Base-by-base conservation (phyloP, 1,140 invertebrate genomes). In the Scaptomyza montana region DNA sequence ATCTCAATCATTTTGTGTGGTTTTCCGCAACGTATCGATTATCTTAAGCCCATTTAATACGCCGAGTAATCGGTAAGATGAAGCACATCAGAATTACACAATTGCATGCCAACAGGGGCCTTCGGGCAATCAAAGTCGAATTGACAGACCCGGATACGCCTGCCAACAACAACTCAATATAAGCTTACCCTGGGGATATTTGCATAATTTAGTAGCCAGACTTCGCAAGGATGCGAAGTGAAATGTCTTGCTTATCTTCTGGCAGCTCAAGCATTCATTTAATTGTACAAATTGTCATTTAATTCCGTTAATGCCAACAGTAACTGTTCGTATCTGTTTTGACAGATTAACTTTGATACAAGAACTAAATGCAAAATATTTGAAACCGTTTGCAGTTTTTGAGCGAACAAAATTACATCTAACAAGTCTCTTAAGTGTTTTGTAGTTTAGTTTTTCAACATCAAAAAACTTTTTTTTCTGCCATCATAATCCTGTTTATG, bases 201-300 rank as follows among this genome's bases (percentile, higher is more conserved):
- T 77, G 76, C 68, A 78, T 77, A 84, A 80, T 80, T 84, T 50
- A 73, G 68, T 76, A 60, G 53, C 50, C 54, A 16, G 16, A 16
- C 16, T 16, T 16, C 41, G 47, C 13, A 7, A 12, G 39, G 13
- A 50, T 13, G 33, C 12, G 19, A 8, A 28, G 5, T 41, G 10
- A 33, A 33, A 5, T 33, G 30, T 5, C 39, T 12, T 41, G 39
- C 9, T 16, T 16, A 16, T 16, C 39, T 41, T 10, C 21, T 41
- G 43, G 13, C 39, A 16, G 54, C 64, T 21, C 13, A 9, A 46
- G 21, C 50, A 54, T 59, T 66, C 16, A 61, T 55, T 67, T 53
- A 49, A 54, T 72, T 60, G 21, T 13, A 16, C 12, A 51, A 57
- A 65, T 65, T 55, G 53, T 5, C 64, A 50, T 68, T 73, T 68